These are phyloP conservation scores for Anthopleura sola DNA, from an alignment of 64 coral and sea anemone species.

Conservation along the genomic window DNA sequence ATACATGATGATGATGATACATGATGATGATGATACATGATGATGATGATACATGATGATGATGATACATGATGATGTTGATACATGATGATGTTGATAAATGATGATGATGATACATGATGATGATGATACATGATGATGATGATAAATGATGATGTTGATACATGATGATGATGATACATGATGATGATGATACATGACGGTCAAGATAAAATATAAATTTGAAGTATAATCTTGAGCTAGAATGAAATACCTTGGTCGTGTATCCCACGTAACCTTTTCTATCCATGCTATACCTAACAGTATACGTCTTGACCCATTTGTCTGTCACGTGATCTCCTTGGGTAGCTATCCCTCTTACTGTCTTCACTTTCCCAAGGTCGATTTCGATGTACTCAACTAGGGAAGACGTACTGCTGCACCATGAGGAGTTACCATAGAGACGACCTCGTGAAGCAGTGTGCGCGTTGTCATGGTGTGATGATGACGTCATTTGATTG, in stretches of 20 bases:
- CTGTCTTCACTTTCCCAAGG: constrained; percentile 15
- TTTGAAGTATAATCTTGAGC: too few species aligned
- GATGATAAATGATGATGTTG: too few species aligned
- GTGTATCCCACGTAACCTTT: background rate
- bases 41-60: too few species aligned
- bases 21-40: too few species aligned
- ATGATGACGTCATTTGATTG: background rate
- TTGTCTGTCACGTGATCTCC: constrained; percentile 38
- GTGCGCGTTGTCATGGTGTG: background rate
- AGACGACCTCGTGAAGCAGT: background rate
- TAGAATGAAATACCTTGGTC: background rate
- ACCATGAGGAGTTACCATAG: constrained; percentile 20
- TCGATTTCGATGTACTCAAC: constrained; percentile 32
- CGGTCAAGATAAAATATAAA: too few species aligned
- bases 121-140: too few species aligned
- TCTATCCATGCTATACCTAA: constrained; percentile 24
- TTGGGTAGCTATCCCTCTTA: constrained; percentile 49
- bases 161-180: too few species aligned
- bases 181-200: too few species aligned
- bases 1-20: too few species aligned
- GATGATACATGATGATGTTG: too few species aligned
- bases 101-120: too few species aligned
- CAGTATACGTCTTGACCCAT: constrained; percentile 40
- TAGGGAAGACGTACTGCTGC: background rate
- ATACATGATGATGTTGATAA: too few species aligned